Evolutionary conservation across 2,797 vertebrate genomes (phyloP).

Genomic region (Takifugu rubripes): DNA sequence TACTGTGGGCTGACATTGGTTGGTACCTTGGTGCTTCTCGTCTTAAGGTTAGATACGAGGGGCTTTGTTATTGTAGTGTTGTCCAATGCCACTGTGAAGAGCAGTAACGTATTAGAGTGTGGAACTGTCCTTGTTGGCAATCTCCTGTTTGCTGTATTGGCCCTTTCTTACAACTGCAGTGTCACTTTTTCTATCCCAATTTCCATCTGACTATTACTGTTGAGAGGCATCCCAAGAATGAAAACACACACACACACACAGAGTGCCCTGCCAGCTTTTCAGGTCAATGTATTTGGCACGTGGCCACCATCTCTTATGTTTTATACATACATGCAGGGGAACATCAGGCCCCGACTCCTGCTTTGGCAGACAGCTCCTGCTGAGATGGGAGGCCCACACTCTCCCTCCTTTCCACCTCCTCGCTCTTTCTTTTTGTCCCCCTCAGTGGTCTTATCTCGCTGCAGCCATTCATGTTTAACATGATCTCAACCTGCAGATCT

Average conservation of each 20-base stretch:
- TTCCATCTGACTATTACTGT: too few species aligned
- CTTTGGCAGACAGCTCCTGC: neutral
- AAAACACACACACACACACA: slow-evolving; percentile 8
- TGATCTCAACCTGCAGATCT: neutral
- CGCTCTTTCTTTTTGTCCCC: neutral
- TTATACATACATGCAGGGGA: slow-evolving; percentile 32
- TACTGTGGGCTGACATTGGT: too few species aligned
- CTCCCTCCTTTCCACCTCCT: neutral
- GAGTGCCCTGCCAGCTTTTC: slow-evolving; percentile 69
- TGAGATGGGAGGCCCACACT: neutral
- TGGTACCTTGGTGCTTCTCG: too few species aligned
- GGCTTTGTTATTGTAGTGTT: too few species aligned
- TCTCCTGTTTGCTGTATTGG: too few species aligned
- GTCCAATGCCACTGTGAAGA: too few species aligned
- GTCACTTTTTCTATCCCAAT: too few species aligned
- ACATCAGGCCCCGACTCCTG: slow-evolving; percentile 1
- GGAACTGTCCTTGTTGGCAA: too few species aligned
- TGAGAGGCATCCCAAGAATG: slow-evolving; percentile 12
- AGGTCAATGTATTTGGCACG: slow-evolving; percentile 81
- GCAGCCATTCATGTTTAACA: too few species aligned
- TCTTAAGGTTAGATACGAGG: too few species aligned
- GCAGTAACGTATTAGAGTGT: too few species aligned
- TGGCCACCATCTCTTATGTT: slow-evolving; percentile 67
- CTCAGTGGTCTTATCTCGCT: neutral
- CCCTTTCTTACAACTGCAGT: too few species aligned